Percentiles rank a stretch among this genome's conserved stretches.
phyloP scores from a whole-genome alignment of 53 echinoderm and acorn worm genomes.

The Astropecten irregularis region DNA sequence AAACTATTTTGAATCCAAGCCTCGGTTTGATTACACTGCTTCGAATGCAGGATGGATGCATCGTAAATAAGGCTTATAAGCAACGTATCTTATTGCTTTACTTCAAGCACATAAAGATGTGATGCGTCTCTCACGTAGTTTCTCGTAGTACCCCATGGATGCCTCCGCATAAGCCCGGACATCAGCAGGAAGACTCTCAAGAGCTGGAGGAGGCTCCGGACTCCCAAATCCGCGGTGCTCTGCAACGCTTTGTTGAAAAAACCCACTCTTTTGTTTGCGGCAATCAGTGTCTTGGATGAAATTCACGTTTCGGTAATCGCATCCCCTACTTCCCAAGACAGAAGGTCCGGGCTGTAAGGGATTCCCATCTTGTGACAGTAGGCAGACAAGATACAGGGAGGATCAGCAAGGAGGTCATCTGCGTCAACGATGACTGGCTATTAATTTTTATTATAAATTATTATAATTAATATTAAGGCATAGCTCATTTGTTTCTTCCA shows the following conservation, averaged over 20 bases:
- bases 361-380: conserved; percentile 25
- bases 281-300: background rate
- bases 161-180: conserved; percentile 6
- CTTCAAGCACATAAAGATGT: too few species aligned
- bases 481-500: too few species aligned
- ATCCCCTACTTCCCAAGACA: background rate
- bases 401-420: conserved; percentile 27
- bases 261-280: background rate
- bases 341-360: conserved; percentile 12
- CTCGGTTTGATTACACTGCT: too few species aligned
- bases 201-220: background rate
- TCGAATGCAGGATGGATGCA: too few species aligned
- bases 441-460: too few species aligned
- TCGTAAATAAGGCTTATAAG: too few species aligned
- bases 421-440: conserved; percentile 1
- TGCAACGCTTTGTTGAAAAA: background rate
- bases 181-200: conserved; percentile 26
- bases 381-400: background rate
- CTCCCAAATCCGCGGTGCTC: conserved; percentile 5
- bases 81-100: too few species aligned
- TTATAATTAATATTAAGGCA: too few species aligned
- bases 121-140: conserved; percentile 16
- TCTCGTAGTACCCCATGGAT: conserved; percentile 33
- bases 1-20: too few species aligned
- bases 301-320: background rate